A percentile compares a stretch with the other conserved stretches of the same genome.
Conservation (phyloP, 2,113 vertebrate species). For the Bettongia penicillata region DNA sequence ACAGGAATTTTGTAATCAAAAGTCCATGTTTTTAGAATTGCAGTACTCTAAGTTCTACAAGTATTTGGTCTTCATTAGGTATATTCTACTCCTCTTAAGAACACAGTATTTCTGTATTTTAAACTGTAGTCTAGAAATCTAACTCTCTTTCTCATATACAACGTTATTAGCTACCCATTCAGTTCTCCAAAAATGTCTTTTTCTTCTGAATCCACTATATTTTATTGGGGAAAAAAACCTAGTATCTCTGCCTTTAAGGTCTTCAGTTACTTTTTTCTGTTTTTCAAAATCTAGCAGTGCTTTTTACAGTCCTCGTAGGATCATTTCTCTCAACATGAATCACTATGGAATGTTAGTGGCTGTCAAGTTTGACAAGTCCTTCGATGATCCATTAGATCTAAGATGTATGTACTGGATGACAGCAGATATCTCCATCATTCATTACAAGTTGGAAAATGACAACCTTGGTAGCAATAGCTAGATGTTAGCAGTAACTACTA, state of each 20-base stretch:
- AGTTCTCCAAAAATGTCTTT: not conserved
- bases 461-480: not conserved
- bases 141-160: not conserved
- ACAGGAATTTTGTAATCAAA: too few species aligned
- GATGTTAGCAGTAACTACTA: not conserved
- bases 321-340: not conserved
- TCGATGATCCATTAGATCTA: not conserved
- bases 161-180: not conserved
- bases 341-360: not conserved
- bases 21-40: not conserved
- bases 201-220: not conserved
- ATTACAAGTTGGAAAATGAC: not conserved
- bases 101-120: not conserved
- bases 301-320: not conserved
- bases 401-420: not conserved
- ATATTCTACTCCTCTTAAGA: not conserved
- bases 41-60: not conserved
- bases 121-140: not conserved
- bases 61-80: not conserved
- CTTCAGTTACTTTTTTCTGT: not conserved
- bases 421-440: not conserved
- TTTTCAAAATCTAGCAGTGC: not conserved
- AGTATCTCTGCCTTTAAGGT: not conserved
- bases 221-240: not conserved
- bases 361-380: not conserved